Conservation (phyloP, 1,140 invertebrate genomes). For the Musca vetustissima region DNA sequence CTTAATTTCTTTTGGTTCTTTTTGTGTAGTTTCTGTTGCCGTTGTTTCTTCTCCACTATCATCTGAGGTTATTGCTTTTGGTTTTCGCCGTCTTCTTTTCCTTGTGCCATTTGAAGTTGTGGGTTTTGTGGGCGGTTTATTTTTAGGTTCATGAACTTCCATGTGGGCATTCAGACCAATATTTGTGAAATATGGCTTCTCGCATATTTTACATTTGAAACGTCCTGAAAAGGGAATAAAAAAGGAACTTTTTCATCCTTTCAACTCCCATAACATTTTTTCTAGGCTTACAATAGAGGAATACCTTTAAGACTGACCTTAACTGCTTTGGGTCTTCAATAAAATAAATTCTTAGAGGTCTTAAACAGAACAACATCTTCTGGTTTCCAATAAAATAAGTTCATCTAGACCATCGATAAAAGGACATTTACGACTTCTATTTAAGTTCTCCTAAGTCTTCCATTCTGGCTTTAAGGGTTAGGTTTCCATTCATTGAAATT, state of each 20-base stretch:
- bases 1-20: neutral
- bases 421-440: too few species aligned
- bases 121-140: conserved; percentile 6
- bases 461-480: too few species aligned
- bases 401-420: too few species aligned
- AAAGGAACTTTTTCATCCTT: neutral
- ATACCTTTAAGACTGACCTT: too few species aligned
- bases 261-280: too few species aligned
- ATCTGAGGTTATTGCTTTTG: neutral
- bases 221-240: conserved; percentile 16
- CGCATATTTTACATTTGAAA: conserved; percentile 24
- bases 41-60: neutral
- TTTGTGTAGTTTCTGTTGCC: neutral
- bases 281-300: too few species aligned
- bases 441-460: too few species aligned
- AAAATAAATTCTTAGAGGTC: too few species aligned
- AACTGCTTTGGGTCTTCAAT: too few species aligned
- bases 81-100: neutral
- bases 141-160: conserved; percentile 25
- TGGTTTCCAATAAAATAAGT: too few species aligned
- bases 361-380: too few species aligned
- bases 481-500: too few species aligned
- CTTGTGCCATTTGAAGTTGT: neutral
- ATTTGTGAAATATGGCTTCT: conserved; percentile 25
- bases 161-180: conserved; percentile 28